Evolutionary conservation across 2,113 vertebrate species (phyloP), one percentile per base, ranked within the genome.

Genomic region (Antechinus flavipes): DNA sequence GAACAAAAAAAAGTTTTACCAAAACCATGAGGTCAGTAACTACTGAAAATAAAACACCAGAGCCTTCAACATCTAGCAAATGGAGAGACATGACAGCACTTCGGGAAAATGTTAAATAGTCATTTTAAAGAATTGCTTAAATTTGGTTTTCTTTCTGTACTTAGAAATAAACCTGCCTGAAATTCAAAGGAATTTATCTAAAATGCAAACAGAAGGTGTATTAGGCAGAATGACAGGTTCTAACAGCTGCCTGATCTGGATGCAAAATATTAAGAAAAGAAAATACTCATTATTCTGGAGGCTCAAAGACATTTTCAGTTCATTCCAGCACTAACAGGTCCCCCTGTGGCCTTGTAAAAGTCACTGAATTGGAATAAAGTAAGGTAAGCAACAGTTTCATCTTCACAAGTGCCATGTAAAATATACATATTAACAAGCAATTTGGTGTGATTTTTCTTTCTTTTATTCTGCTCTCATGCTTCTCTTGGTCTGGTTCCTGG

Each of bases 281-380:
- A 98, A 98, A 98, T 95, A 97, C 97, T 98, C 97, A 97, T 98
- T 99, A 98, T 98, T 98, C 98, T 97, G 97, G 96, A 98, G 97
- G 95, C 97, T 98, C 97, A 97, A 98, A 98, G 98, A 97, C 97
- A 97, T 98, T 98, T 98, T 97, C 97, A 97, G 98, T 97, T 96
- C 97, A 97, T 98, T 98, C 98, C 97, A 98, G 97, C 97, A 97
- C 97, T 98, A 98, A 98, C 97, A 93, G 93, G 91, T 98, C 93
- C 98, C 98, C 97, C 96, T 97, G 97, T 97, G 97, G 98, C 98
- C 98, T 98, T 98, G 98, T 99, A 98, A 98, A 99, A 98, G 97
- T 98, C 97, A 98, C 96, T 96, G 98, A 98, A 97, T 98, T 98
- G 98, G 96, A 98, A 98, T 96, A 98, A 98, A 98, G 97, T 96